A percentile compares a stretch with the other conserved stretches of the same genome.
These are phyloP conservation scores for Poecilia wingei DNA, from an alignment of 2,797 vertebrate species.

Conservation along the genomic window DNA sequence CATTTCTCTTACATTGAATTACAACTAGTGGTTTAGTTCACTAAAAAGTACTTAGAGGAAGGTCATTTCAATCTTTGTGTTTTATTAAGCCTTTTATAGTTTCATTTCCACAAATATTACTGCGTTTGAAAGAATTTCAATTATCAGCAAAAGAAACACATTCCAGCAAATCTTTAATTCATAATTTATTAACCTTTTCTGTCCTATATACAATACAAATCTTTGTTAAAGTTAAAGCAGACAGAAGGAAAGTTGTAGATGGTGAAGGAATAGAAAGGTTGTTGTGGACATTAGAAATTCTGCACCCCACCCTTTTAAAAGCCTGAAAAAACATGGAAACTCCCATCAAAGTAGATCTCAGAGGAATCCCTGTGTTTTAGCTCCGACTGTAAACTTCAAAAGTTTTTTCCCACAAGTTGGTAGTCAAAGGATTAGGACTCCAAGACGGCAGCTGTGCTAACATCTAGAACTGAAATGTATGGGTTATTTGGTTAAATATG, in stretches of 20 bases:
- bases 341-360: not conserved
- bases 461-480: not conserved
- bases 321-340: not conserved
- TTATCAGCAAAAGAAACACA: not conserved
- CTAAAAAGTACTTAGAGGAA: not conserved
- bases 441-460: not conserved
- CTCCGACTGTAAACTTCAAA: not conserved
- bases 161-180: not conserved
- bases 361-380: not conserved
- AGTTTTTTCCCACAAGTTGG: not conserved
- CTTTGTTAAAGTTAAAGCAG: not conserved
- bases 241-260: not conserved
- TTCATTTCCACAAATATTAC: not conserved
- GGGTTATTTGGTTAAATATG: not conserved
- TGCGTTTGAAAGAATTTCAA: not conserved
- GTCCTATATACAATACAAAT: not conserved
- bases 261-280: not conserved
- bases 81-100: not conserved
- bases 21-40: not conserved
- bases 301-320: not conserved
- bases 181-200: not conserved
- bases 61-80: not conserved
- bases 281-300: not conserved
- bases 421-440: not conserved
- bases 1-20: not conserved